Evolutionary conservation across 2,113 vertebrate species (phyloP), one percentile per base, ranked within the genome.

Genomic region (Osmerus mordax): DNA sequence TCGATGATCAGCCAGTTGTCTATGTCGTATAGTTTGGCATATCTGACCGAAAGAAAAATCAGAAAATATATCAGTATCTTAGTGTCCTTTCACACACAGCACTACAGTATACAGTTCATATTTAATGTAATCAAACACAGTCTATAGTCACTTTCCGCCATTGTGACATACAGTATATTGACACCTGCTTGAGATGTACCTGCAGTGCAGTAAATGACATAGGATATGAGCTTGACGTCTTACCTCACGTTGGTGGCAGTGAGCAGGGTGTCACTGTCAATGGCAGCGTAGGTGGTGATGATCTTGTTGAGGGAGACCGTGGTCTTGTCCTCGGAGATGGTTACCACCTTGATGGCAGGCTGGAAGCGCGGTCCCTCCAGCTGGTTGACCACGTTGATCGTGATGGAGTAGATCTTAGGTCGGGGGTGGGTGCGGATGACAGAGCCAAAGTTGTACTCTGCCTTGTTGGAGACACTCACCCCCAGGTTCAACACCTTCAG

Each of bases 1-100:
- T 97, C 89, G 71, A 98, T 91, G 75, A 78, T 92, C 87, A 98
- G 78, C 95, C 93, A 97, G 87, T 89, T 93, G 82, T 83, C 93
- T 4, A 75, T 61, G 69, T 97, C 95, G 13, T 62, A 56, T 71
- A 89, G 72, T 84, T 96, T 95, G 9, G 73, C 78, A 73, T 98
- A 99, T 63, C 97, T 99, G 81, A 21, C 52, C 67, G 41, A 66
- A 73, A 18, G 0, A 15, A 54, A 66, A 12, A 14, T 14, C 60
- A 65, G 15, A 15, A 4, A 25, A 18, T n/a, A 41, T 54, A 4
- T 29, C 36, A 54, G 28, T 16, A 32, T 2, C 29, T 9, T 13
- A 36, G 2, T 14, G 32, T 64, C 28, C 25, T 64, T 36, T 64
- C 54, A 56, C 54, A 3, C 9, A 61, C 0, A 60, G 14, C 58